Conservation (phyloP, 2,888 invertebrate species). For the Lucinisca nassula region DNA sequence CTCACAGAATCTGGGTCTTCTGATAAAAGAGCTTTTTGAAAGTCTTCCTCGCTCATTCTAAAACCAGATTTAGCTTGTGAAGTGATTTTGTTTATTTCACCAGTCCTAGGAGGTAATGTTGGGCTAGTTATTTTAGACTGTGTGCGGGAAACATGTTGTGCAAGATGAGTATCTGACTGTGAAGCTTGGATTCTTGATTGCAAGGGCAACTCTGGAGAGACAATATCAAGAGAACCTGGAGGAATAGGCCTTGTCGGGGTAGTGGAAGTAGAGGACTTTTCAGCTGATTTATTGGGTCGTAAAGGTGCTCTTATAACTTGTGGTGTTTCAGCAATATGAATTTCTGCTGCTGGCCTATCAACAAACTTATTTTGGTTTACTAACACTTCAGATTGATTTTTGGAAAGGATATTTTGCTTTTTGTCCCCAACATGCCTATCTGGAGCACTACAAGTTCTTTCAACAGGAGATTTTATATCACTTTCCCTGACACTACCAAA, state of each 20-base stretch:
- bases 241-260: slow-evolving; percentile 63
- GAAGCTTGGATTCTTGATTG: slow-evolving; percentile 13
- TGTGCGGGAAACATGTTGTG: background rate
- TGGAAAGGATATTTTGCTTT: background rate
- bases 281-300: slow-evolving; percentile 34
- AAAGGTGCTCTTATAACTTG: slow-evolving; percentile 72
- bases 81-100: background rate
- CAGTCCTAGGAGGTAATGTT: background rate
- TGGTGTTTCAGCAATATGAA: slow-evolving; percentile 74
- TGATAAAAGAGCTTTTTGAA: slow-evolving; percentile 62
- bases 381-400: background rate
- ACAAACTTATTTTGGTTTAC: slow-evolving; percentile 66
- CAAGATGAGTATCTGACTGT: background rate
- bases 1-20: slow-evolving; percentile 67
- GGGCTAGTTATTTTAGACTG: background rate
- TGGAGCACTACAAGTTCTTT: background rate
- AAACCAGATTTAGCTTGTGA: slow-evolving; percentile 40
- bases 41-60: slow-evolving; percentile 67
- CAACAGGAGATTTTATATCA: slow-evolving; percentile 10
- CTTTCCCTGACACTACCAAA: slow-evolving; percentile 66
- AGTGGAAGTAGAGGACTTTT: background rate
- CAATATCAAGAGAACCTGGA: slow-evolving; percentile 62
- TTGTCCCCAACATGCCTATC: background rate
- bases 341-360: slow-evolving; percentile 72
- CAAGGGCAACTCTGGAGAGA: slow-evolving; percentile 15